These are phyloP conservation scores for Periphyllus acericola DNA, from an alignment of 2,888 invertebrate species.

Conservation along the genomic window DNA sequence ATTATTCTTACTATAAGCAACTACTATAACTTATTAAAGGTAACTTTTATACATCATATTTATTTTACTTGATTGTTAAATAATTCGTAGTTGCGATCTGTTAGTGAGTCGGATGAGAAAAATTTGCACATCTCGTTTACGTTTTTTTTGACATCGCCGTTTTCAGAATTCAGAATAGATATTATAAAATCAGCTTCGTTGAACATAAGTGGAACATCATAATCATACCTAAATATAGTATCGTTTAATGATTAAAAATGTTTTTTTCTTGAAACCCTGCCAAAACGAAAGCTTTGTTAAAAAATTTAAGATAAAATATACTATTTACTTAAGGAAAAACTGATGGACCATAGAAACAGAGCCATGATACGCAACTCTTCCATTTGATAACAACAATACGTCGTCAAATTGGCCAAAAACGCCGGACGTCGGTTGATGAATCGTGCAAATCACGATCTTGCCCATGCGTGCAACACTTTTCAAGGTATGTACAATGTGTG, in stretches of 20 bases:
- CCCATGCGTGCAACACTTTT: conserved; percentile 71
- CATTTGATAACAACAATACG: conserved; percentile 55
- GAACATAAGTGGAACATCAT: conserved; percentile 38
- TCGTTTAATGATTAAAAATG: background rate
- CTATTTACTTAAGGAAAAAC: conserved; percentile 55
- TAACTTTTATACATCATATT: background rate
- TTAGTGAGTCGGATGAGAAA: background rate
- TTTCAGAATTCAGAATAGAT: conserved; percentile 36
- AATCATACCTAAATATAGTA: conserved; percentile 12
- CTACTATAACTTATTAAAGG: too few species aligned
- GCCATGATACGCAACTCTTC: conserved; percentile 63
- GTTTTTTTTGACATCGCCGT: conserved; percentile 1
- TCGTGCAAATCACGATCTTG: conserved; percentile 63
- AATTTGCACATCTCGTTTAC: conserved; percentile 42
- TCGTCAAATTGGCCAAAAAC: conserved; percentile 63
- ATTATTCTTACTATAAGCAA: background rate
- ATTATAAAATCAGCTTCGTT: conserved; percentile 51
- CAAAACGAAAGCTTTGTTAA: background rate
- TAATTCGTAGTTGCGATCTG: conserved; percentile 1
- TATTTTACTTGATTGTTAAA: conserved; percentile 22
- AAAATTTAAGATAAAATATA: background rate
- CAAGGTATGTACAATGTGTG: conserved; percentile 79
- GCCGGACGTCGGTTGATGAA: conserved; percentile 64
- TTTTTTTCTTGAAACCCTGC: background rate
- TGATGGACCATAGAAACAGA: conserved; percentile 50